Evolutionary conservation across 2,113 vertebrate species (phyloP), one percentile per base, ranked within the genome.

Genomic region (Hemiprocne comata): DNA sequence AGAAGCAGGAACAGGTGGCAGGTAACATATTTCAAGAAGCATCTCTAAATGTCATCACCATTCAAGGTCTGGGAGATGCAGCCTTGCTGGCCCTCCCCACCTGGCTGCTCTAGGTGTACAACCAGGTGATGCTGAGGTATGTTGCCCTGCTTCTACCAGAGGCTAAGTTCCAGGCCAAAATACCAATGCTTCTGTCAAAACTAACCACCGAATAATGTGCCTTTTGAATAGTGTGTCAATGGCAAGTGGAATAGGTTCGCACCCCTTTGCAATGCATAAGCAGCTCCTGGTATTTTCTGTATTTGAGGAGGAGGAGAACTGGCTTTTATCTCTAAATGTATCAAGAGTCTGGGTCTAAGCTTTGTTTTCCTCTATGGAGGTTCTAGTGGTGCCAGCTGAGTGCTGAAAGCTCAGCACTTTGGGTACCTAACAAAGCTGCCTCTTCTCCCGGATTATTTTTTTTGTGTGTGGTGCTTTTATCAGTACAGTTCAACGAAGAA

Each of bases 1-100:
- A 55, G 5, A 42, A 90, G 71, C 58, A 71, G 71, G 38, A 1
- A 0, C 12, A 40, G 74, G 72, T 75, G 50, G 74, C 50, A 78
- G 78, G 88, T 42, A 73, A 20, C 24, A 25, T 42, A 58, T 79
- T 87, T 76, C 85, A 80, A 31, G 82, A 66, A 53, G n/a, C 36
- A 44, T 55, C 71, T 80, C 82, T 44, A 58, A 21, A 34, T 24
- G 20, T 62, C 0, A 0, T 85, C 57, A 6, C 31, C 0, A 0
- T 25, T 54, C 72, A 29, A 64, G 11, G 38, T 46, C n/a, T 46
- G 31, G 70, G 38, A 93, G 57, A 44, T 0, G 6, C 54, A n/a
- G 38, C 13, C 8, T 8, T 33, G 66, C 57, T 11, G 7, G 38
- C 42, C 48, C 50, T 81, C 28, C 26, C 33, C 42, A 44, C 5